phyloP scores from a whole-genome alignment of 2,113 vertebrate species.

The Hippoglossus stenolepis region DNA sequence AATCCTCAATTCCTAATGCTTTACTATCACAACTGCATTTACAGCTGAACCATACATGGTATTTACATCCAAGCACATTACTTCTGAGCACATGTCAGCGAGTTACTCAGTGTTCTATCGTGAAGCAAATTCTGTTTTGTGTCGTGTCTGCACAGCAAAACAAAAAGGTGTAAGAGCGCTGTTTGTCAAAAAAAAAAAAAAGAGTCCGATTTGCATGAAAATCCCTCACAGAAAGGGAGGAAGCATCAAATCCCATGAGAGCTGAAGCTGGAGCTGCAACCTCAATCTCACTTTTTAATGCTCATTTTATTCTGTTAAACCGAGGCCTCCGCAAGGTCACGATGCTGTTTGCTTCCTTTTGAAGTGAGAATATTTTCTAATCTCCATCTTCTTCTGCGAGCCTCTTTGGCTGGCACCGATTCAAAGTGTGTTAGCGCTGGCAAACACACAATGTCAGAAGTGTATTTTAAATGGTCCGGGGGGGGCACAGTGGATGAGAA shows the following conservation, averaged over 20 bases:
- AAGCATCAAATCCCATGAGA: constrained; percentile 45
- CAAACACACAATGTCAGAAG: constrained; percentile 50
- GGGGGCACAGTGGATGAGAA: background rate
- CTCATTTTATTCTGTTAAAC: constrained; percentile 18
- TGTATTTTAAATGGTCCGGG: constrained; percentile 20
- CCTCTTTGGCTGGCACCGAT: constrained; percentile 6
- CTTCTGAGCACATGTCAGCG: background rate
- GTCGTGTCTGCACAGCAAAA: constrained; percentile 4
- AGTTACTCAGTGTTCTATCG: constrained; percentile 15
- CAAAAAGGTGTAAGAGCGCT: constrained; percentile 1
- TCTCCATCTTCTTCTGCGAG: background rate
- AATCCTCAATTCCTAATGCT: too few species aligned
- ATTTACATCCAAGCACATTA: background rate
- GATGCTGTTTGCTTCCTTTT: constrained; percentile 9
- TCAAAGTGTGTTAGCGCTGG: constrained; percentile 31
- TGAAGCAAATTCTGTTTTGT: constrained; percentile 18
- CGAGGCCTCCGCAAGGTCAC: constrained; percentile 23
- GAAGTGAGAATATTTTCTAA: constrained; percentile 3
- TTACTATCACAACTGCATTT: background rate
- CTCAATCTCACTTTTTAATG: constrained; percentile 29
- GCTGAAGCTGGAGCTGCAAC: constrained; percentile 17
- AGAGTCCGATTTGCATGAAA: constrained; percentile 42
- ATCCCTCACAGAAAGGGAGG: constrained; percentile 23
- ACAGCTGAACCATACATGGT: background rate
- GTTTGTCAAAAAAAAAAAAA: constrained; percentile 22